Conservation (phyloP, 2,888 invertebrate species). For the Ellobium chinense region DNA sequence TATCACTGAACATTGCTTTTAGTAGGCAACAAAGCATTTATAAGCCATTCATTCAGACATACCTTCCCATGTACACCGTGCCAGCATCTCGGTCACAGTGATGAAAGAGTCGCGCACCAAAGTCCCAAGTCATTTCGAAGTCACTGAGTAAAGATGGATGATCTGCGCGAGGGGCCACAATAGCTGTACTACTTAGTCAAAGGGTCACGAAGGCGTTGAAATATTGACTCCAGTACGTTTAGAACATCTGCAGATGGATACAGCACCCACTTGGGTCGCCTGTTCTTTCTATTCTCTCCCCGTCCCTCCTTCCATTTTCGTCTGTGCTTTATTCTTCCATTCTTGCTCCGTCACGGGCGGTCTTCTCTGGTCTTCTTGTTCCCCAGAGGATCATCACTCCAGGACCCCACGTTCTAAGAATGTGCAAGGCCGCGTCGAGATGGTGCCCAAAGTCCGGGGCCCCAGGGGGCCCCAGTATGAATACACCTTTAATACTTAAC, state of each 20-base stretch:
- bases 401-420: neutral
- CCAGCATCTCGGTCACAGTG: no score
- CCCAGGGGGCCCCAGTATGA: neutral
- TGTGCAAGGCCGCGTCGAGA: neutral
- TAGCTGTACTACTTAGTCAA: neutral
- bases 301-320: neutral
- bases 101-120: no score
- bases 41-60: no score
- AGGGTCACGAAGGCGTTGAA: neutral
- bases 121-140: no score
- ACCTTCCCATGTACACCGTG: no score
- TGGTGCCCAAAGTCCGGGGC: neutral
- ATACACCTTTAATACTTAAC: neutral
- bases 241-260: neutral
- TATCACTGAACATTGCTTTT: no score
- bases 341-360: neutral
- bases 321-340: neutral
- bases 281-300: neutral
- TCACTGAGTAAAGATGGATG: no score
- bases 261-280: neutral
- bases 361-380: neutral
- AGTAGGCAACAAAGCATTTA: neutral
- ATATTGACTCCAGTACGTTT: neutral
- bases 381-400: neutral
- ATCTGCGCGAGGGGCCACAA: neutral